A percentile compares a stretch with the other conserved stretches of the same genome.
phyloP scores from a whole-genome alignment of 2,113 vertebrate species.

The Ciconia stormi region DNA sequence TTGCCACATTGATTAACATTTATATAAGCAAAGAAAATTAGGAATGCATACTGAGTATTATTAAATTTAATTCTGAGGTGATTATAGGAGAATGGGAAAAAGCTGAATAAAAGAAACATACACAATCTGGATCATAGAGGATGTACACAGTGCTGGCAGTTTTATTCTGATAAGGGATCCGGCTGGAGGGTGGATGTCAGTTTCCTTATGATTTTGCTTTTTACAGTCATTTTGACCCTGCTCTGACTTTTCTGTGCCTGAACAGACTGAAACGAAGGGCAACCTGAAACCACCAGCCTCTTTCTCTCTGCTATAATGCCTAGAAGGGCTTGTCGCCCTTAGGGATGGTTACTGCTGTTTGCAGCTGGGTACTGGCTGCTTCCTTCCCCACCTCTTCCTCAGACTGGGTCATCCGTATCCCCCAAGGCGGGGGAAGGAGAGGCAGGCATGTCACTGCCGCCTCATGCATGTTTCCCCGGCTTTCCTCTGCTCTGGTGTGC shows the following conservation, averaged over 20 bases:
- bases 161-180: not conserved
- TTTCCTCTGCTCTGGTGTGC: not conserved
- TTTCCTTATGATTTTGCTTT: not conserved
- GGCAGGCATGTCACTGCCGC: not conserved
- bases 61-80: not conserved
- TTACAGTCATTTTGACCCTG: not conserved
- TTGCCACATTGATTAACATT: not conserved
- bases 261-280: not conserved
- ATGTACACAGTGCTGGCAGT: not conserved
- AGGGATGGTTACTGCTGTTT: not conserved
- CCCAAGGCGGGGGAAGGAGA: not conserved
- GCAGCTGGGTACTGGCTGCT: not conserved
- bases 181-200: not conserved
- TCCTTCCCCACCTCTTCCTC: not conserved
- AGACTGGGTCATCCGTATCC: not conserved
- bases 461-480: not conserved
- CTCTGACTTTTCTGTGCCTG: not conserved
- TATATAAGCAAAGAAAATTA: not conserved
- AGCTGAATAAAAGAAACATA: not conserved
- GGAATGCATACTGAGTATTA: not conserved
- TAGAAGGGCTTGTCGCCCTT: not conserved
- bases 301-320: not conserved
- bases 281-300: not conserved
- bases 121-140: not conserved
- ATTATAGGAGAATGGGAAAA: not conserved